A percentile compares a stretch with the other conserved stretches of the same genome.
Conservation (phyloP, 2,888 invertebrate genomes). For the Nebria brevicollis region DNA sequence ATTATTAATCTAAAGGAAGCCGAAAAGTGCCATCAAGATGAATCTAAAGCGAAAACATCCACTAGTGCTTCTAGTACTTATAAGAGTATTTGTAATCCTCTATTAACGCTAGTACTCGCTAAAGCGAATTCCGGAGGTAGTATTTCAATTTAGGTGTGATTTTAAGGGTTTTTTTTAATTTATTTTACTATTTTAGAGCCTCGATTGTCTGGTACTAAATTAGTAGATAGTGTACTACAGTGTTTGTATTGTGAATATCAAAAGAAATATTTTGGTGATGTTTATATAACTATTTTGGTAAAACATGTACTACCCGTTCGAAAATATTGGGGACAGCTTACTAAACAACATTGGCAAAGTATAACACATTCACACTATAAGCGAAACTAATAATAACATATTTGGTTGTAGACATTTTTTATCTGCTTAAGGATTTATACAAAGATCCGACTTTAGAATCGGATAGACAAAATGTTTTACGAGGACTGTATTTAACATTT, state of each 20-base stretch:
- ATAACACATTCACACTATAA: conserved; percentile 27
- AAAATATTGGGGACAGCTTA: conserved; percentile 65
- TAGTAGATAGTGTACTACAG: conserved; percentile 60
- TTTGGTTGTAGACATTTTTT: conserved; percentile 47
- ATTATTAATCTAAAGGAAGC: conserved; percentile 62
- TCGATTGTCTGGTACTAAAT: conserved; percentile 63
- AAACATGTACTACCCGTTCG: conserved; percentile 67
- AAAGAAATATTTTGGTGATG: conserved; percentile 62
- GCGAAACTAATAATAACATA: conserved; percentile 23
- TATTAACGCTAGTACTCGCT: conserved; percentile 63
- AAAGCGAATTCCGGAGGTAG: conserved; percentile 64
- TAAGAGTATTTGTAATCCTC: conserved; percentile 23
- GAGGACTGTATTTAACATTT: conserved; percentile 54
- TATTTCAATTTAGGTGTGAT: not conserved
- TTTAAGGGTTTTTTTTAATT: not conserved
- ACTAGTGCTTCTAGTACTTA: not conserved
- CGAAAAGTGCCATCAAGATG: conserved; percentile 65
- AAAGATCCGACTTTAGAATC: conserved; percentile 15
- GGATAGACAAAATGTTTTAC: conserved; percentile 49
- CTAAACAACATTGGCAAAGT: conserved; percentile 69
- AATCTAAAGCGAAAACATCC: conserved; percentile 58
- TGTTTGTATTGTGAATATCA: conserved; percentile 58
- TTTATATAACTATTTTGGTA: conserved; percentile 67
- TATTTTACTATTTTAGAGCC: conserved; percentile 54
- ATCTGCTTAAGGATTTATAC: conserved; percentile 45